Conservation (phyloP, 2,797 vertebrate genomes). For the Eurystomus glaucurus region DNA sequence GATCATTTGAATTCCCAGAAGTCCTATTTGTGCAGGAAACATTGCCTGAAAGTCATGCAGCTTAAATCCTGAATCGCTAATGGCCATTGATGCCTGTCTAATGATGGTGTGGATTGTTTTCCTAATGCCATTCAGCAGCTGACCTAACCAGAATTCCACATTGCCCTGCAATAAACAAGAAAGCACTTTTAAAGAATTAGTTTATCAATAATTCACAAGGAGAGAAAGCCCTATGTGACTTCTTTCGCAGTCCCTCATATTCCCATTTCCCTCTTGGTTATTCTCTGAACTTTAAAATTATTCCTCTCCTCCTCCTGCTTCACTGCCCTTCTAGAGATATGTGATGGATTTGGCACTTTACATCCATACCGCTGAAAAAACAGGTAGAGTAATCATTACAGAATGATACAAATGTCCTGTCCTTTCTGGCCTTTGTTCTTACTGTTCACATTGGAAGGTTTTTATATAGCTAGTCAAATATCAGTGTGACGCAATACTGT, state of each 20-base stretch:
- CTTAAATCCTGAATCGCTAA: slow-evolving; percentile 83
- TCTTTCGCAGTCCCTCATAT: background rate
- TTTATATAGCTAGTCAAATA: slow-evolving; percentile 11
- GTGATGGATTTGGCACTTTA: slow-evolving; percentile 12
- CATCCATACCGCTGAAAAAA: background rate
- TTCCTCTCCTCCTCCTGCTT: background rate
- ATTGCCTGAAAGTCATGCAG: slow-evolving; percentile 86
- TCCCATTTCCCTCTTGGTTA: background rate
- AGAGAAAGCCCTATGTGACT: background rate
- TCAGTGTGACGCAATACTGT: background rate
- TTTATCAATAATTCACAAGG: slow-evolving; percentile 58
- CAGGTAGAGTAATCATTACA: background rate
- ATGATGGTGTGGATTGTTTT: slow-evolving; percentile 88
- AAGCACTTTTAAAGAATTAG: slow-evolving; percentile 25
- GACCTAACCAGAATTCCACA: slow-evolving; percentile 90
- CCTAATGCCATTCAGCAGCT: slow-evolving; percentile 85
- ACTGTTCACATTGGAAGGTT: background rate
- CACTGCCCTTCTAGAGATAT: background rate
- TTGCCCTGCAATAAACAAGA: slow-evolving; percentile 84
- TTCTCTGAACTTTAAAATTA: background rate
- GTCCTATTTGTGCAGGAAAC: slow-evolving; percentile 90
- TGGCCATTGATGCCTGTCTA: slow-evolving; percentile 83
- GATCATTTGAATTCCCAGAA: slow-evolving; percentile 91
- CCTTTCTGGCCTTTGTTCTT: background rate
- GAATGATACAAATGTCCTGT: slow-evolving; percentile 1